Evolutionary conservation across 1,140 invertebrate genomes (phyloP), one percentile per base, ranked within the genome.

Genomic region (Drosophila miranda): DNA sequence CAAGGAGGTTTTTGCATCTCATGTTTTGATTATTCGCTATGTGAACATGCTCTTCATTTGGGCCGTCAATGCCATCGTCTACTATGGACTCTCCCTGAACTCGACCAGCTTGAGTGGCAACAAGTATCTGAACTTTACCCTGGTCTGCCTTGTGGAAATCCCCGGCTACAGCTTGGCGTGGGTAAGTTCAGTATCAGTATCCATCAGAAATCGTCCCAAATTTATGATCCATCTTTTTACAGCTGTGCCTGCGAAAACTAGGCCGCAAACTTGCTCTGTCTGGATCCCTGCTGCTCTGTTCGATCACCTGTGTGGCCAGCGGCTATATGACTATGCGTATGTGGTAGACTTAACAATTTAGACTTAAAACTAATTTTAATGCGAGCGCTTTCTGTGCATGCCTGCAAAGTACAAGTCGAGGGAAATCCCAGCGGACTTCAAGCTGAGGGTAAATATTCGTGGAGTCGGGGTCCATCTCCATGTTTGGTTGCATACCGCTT

Each of bases 11-110:
- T 82, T 93, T 13, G 91, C 91, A 44, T 91, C 94, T 0, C 92
- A 68, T 57, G 83, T 78, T 13, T 73, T 93, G 13, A 13, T 93
- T 1, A 49, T 88, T 9, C 87, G 93, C 49, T 92, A 93, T 67
- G 43, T 79, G 1, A 88, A 92, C 6, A 83, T 94, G 45, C 91
- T 93, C 26, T 92, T 92, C 77, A 93, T 91, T 57, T 94, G 92
- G 95, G 93, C 93, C 14, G 93, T 94, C 3, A 95, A 94, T 89
- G 93, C 94, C 5, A 93, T 95, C 57, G 93, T 95, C 2, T 96
- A 94, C 75, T 96, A 95, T 78, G 95, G 95, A 3, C 84, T 96
- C 9, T 94, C 95, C 0, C 90, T 96, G 16, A 95, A 95, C 77
- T 93, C 94, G 0, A 94, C 93, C 2, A 93, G 93, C 69, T 91